These are phyloP conservation scores for Novumbra hubbsi DNA, from an alignment of 2,797 vertebrate genomes.

Conservation along the genomic window DNA sequence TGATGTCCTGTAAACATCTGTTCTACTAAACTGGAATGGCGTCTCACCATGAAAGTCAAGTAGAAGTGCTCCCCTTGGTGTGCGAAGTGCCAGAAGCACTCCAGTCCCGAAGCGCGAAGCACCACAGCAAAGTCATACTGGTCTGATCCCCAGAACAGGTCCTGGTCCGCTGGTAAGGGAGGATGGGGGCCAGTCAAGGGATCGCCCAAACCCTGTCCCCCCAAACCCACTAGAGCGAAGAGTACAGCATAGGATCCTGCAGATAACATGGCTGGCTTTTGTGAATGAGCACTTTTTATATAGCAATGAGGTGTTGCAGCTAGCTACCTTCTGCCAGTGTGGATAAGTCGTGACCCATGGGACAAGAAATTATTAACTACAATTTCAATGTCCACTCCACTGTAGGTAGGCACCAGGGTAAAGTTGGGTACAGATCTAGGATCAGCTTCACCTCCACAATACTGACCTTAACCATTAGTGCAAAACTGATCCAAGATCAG, in stretches of 20 bases:
- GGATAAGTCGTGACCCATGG: neutral
- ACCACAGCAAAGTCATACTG: constrained; percentile 87
- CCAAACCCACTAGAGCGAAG: constrained; percentile 36
- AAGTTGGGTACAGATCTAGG: neutral
- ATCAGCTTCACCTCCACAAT: neutral
- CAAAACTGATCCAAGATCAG: neutral
- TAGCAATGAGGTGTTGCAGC: neutral
- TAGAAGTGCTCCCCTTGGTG: constrained; percentile 82
- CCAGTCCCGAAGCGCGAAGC: constrained; percentile 62
- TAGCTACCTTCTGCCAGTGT: neutral
- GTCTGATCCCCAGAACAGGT: constrained; percentile 76
- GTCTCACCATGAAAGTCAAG: constrained; percentile 86
- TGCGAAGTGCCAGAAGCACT: constrained; percentile 94
- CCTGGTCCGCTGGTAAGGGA: constrained; percentile 60
- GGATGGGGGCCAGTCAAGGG: constrained; percentile 59
- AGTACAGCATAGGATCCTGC: constrained; percentile 21
- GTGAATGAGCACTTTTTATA: neutral
- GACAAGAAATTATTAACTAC: constrained; percentile 78
- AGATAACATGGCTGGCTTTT: constrained; percentile 46
- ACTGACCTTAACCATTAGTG: neutral
- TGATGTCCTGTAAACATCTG: too few relatives aligned
- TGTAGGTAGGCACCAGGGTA: neutral
- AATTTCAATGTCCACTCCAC: neutral
- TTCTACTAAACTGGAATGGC: neutral
- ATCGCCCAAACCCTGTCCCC: constrained; percentile 38